Conservation (phyloP, 2,797 vertebrate species). For the Gadopsis marmoratus region DNA sequence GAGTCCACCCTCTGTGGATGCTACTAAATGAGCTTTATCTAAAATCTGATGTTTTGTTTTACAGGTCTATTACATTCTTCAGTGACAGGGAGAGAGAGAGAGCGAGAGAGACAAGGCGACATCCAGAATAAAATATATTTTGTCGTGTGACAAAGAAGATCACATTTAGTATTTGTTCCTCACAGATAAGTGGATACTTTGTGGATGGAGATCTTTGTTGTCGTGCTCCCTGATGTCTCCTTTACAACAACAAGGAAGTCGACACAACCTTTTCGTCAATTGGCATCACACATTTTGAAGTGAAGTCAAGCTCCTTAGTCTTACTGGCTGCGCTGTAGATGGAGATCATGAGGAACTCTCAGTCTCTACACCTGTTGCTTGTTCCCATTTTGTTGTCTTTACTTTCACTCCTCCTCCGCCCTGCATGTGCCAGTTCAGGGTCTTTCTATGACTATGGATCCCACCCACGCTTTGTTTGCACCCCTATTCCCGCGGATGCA, state of each 20-base stretch:
- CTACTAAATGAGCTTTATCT: background rate
- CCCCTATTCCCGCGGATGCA: constrained; percentile 83
- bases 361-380: constrained; percentile 20
- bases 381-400: constrained; percentile 33
- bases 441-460: constrained; percentile 66
- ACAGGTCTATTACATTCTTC: constrained; percentile 45
- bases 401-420: constrained; percentile 47
- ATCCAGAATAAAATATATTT: constrained; percentile 12
- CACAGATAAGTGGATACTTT: constrained; percentile 21
- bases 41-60: constrained; percentile 43
- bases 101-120: background rate
- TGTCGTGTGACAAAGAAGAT: background rate
- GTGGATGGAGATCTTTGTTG: constrained; percentile 21
- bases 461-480: constrained; percentile 88
- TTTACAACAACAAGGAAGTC: constrained; percentile 30
- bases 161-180: background rate
- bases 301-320: constrained; percentile 46
- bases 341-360: constrained; percentile 61
- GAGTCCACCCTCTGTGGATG: background rate
- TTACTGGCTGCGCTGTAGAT: constrained; percentile 39
- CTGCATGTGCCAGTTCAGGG: constrained; percentile 58
- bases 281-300: constrained; percentile 46
- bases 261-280: constrained; percentile 21
- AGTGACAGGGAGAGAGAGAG: background rate
- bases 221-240: constrained; percentile 45